These are phyloP conservation scores for Drosophila pruinosa DNA, from an alignment of 1,140 invertebrate genomes.

Conservation along the genomic window DNA sequence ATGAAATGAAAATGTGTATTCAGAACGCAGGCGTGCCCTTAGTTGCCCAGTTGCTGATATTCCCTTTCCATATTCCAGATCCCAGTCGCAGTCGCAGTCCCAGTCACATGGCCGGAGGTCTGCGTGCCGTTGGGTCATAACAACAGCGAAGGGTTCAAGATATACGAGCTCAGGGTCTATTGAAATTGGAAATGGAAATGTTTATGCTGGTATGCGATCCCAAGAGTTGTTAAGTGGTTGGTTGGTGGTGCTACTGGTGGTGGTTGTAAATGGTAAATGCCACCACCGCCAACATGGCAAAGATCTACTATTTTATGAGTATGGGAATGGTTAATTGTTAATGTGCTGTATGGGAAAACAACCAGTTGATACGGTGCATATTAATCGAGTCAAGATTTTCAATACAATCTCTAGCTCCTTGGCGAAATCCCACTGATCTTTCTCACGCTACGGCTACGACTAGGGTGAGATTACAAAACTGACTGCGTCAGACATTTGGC, in stretches of 20 bases:
- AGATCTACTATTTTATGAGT: background rate
- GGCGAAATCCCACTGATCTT: constrained; percentile 15
- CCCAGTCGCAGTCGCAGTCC: background rate
- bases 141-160: constrained; percentile 56
- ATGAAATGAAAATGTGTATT: constrained; percentile 47
- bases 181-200: constrained; percentile 68
- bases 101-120: background rate
- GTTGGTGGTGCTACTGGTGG: constrained; percentile 1
- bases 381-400: constrained; percentile 72
- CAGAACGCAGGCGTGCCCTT: constrained; percentile 67
- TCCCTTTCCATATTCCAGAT: background rate
- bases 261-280: constrained; percentile 47
- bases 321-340: constrained; percentile 10
- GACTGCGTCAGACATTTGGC: constrained; percentile 54
- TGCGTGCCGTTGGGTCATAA: constrained; percentile 68
- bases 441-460: constrained; percentile 65
- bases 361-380: constrained; percentile 59
- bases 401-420: background rate
- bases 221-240: constrained; percentile 19
- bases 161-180: constrained; percentile 31
- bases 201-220: constrained; percentile 64
- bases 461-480: constrained; percentile 31
- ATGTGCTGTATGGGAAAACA: constrained; percentile 46
- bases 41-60: background rate
- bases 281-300: constrained; percentile 24